phyloP scores from a whole-genome alignment of 2,113 vertebrate genomes.

The Ploceus nigricollis region DNA sequence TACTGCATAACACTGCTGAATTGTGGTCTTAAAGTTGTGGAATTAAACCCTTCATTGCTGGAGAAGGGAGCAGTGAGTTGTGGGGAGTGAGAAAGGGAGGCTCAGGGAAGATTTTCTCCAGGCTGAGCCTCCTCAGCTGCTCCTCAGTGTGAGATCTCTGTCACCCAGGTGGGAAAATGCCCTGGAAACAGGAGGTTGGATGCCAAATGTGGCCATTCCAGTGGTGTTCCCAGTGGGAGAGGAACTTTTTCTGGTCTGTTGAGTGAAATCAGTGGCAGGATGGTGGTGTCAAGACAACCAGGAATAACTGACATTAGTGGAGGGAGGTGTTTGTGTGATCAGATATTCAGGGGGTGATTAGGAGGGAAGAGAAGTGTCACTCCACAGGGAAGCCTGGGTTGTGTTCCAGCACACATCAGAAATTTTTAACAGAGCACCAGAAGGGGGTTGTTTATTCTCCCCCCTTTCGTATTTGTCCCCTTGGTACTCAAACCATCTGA shows the following conservation, averaged over 20 bases:
- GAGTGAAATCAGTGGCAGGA: not conserved
- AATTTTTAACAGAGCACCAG: not conserved
- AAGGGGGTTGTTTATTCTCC: not conserved
- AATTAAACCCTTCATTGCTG: not conserved
- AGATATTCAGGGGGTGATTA: not conserved
- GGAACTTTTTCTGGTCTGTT: not conserved
- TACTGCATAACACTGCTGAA: rapidly evolving
- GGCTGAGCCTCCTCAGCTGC: not conserved
- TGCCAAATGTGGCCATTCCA: not conserved
- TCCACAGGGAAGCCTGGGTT: not conserved
- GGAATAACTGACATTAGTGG: not conserved
- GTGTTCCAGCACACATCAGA: not conserved
- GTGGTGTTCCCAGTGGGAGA: not conserved
- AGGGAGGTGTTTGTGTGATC: not conserved
- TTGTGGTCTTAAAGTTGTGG: not conserved
- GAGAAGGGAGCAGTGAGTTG: not conserved
- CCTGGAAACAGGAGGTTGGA: rapidly evolving
- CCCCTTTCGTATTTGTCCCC: not conserved
- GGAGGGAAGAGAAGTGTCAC: not conserved
- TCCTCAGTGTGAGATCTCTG: not conserved
- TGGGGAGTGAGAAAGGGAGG: not conserved
- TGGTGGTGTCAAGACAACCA: rapidly evolving
- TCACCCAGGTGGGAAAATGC: not conserved
- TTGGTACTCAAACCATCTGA: not conserved
- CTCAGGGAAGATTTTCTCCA: not conserved